Evolutionary conservation across 2,888 invertebrate genomes (phyloP), one percentile per base, ranked within the genome.

Genomic region (Hyppa rectilinea): DNA sequence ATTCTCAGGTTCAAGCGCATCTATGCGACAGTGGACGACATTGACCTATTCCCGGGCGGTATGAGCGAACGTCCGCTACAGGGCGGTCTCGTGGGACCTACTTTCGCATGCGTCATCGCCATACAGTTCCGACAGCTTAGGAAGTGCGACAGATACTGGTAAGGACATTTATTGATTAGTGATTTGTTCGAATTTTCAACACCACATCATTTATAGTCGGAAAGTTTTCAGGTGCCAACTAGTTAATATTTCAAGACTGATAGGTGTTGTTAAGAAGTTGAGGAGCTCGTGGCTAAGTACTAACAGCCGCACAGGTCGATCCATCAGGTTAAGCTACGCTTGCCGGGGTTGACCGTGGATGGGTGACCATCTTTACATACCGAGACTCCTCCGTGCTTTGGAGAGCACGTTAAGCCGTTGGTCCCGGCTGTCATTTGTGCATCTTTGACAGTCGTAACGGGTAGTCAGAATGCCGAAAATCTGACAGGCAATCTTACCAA

Each of bases 101-200:
- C 99, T 0, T 98, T 99, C 89, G 99, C 99, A 20, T 98, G 98
- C 89, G 98, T 99, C 86, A 98, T 99, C 85, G 99, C 98, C 65
- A 98, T 98, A 63, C 99, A 99, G 94, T 99, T 99, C 95, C 96
- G 98, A 65, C 98, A 98, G 88, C 94, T 98, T 62, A 97, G 98
- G 83, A 98, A 98, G 89, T 99, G 99, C 88, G 99, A 99, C 95
- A 96, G 99, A 84, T 99, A 98, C 96, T 99, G 99, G 98, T 97
- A 88, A 95, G 95, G 82, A 49, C 17, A 49, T 38, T 55, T 43
- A 53, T 43, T 56, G 0, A 12, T 58, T 4, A 2, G 12, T 36
- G 9, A 23, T 2, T 29, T n/a, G 5, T 49, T 12, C 2, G 1
- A 26, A n/a, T n/a, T 7, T 10, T 7, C 20, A 52, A 7, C 4